Evolutionary conservation across 2,797 vertebrate genomes (phyloP).

Genomic region (Poeciliopsis paucimaculata): DNA sequence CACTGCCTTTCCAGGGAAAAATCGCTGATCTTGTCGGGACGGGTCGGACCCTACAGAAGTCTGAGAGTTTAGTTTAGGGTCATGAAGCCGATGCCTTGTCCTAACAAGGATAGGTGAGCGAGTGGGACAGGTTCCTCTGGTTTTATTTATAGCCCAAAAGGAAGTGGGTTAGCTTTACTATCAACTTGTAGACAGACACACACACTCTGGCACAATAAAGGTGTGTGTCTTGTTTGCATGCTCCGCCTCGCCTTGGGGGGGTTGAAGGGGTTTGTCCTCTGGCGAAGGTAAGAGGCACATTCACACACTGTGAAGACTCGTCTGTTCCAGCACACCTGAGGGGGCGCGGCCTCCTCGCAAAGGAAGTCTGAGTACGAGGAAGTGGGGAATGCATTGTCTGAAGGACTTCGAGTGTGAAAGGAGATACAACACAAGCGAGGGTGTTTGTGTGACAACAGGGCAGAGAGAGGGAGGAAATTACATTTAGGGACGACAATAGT

Average conservation of each 20-base stretch:
- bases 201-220: background rate
- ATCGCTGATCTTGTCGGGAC: background rate
- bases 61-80: background rate
- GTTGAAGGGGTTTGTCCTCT: background rate
- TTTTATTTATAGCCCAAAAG: slow-evolving; percentile 61
- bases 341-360: slow-evolving; percentile 52
- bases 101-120: background rate
- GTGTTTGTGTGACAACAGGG: background rate
- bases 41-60: background rate
- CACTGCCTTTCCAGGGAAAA: background rate
- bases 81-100: background rate
- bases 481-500: background rate
- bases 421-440: background rate
- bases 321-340: slow-evolving; percentile 56
- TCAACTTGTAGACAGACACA: slow-evolving; percentile 22
- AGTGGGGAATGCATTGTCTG: slow-evolving; percentile 48
- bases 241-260: slow-evolving; percentile 4
- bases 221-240: slow-evolving; percentile 33
- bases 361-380: slow-evolving; percentile 56
- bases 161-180: slow-evolving; percentile 41
- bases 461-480: too few species aligned
- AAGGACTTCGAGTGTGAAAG: slow-evolving; percentile 27
- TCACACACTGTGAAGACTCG: slow-evolving; percentile 16
- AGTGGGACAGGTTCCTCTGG: slow-evolving; percentile 46
- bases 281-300: background rate